Percentiles rank a stretch among this genome's conserved stretches.
Evolutionary conservation across 2,797 vertebrate genomes (phyloP).

Genomic region (Chaunax sp.): DNA sequence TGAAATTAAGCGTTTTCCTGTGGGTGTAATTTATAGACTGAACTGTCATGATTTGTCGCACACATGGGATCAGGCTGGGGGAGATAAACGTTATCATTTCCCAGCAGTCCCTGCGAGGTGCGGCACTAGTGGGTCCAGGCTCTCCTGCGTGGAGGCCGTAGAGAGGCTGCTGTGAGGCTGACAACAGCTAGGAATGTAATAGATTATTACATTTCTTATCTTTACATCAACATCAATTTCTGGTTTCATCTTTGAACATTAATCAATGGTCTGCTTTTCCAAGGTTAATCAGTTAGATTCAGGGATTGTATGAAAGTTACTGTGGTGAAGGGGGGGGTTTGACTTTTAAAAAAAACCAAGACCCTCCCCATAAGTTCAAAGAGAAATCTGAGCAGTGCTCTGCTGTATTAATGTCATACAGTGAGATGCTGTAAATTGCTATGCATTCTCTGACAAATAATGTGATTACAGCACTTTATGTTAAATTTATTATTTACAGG

Average conservation of each 20-base stretch:
- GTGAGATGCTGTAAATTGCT: no score
- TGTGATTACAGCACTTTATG: no score
- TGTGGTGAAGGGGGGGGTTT: neutral
- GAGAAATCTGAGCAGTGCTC: no score
- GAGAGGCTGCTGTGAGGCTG: slow-evolving; percentile 32
- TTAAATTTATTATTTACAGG: no score
- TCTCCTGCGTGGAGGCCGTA: slow-evolving; percentile 47
- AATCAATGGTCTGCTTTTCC: neutral
- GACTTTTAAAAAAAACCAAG: neutral
- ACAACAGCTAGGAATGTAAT: slow-evolving; percentile 6
- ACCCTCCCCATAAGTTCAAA: neutral
- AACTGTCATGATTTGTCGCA: slow-evolving; percentile 37
- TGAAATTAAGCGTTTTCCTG: slow-evolving; percentile 11
- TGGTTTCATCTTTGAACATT: slow-evolving; percentile 3
- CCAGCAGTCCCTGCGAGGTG: slow-evolving; percentile 63
- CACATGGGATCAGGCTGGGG: slow-evolving; percentile 52
- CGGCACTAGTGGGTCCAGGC: slow-evolving; percentile 59
- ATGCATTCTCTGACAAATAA: no score
- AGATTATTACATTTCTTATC: slow-evolving; percentile 6
- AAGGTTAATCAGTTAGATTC: slow-evolving; percentile 5
- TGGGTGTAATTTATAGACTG: slow-evolving; percentile 50
- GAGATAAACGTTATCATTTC: slow-evolving; percentile 81
- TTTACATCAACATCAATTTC: neutral
- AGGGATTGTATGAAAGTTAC: neutral
- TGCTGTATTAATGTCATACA: no score